phyloP scores from a whole-genome alignment of 2,888 invertebrate species.

The Stratiomys singularior region DNA sequence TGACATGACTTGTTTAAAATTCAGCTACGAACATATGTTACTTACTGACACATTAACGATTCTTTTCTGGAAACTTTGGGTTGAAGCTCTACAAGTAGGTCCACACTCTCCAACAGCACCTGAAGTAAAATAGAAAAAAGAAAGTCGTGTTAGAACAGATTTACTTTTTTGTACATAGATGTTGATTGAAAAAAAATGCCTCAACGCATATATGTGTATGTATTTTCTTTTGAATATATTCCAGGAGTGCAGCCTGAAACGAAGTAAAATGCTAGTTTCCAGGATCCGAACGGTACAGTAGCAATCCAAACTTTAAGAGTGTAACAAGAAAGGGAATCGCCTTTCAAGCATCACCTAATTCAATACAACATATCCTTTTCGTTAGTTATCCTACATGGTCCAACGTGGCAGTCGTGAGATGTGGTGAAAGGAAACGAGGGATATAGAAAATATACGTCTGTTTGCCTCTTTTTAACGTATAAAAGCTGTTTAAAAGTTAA shows the following conservation, averaged over 20 bases:
- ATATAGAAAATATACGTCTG: background rate
- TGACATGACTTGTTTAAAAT: too few relatives aligned
- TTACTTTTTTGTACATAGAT: background rate
- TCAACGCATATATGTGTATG: background rate
- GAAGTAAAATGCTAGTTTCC: too few relatives aligned
- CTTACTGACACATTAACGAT: slow-evolving; percentile 32
- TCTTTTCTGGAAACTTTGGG: background rate
- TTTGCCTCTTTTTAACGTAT: slow-evolving; percentile 4
- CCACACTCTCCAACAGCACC: background rate
- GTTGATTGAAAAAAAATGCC: background rate
- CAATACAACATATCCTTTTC: slow-evolving; percentile 18
- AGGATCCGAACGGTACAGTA: background rate
- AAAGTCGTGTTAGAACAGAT: background rate
- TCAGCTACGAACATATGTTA: background rate
- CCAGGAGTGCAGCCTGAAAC: too few relatives aligned
- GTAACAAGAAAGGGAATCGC: background rate
- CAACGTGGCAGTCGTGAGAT: background rate
- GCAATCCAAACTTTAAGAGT: background rate
- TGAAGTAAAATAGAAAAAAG: background rate
- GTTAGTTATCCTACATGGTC: background rate
- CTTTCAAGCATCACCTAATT: background rate
- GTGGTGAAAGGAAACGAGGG: background rate
- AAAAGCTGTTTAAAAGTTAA: slow-evolving; percentile 28
- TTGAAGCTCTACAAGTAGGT: background rate
- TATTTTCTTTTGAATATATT: too few relatives aligned